A percentile compares a stretch with the other conserved stretches of the same genome.
Conservation (phyloP, 2,888 invertebrate genomes). For the Rapana venosa region DNA sequence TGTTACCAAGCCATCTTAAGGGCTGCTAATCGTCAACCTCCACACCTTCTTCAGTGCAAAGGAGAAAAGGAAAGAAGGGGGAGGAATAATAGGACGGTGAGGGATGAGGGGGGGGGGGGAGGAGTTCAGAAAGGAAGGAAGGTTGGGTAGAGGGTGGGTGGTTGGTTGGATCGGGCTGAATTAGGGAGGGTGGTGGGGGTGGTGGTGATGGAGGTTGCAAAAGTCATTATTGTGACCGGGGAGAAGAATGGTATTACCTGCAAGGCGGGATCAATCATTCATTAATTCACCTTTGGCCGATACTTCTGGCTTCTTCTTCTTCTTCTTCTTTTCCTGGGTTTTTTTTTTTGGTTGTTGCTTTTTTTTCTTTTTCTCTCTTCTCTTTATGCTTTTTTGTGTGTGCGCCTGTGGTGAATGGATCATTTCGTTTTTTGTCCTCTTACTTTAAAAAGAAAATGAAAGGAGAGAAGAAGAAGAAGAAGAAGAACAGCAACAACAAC, state of each 20-base stretch:
- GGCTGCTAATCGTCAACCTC: too few relatives aligned
- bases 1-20: too few relatives aligned
- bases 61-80: neutral
- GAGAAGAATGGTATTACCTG: constrained; percentile 42
- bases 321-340: too few relatives aligned
- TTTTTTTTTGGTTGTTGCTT: too few relatives aligned
- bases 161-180: neutral
- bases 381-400: too few relatives aligned
- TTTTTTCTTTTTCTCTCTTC: too few relatives aligned
- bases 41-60: too few relatives aligned
- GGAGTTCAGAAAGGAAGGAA: neutral
- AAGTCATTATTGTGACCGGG: constrained; percentile 19
- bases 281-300: constrained; percentile 41
- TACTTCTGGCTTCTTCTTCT: too few relatives aligned
- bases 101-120: neutral
- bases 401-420: too few relatives aligned
- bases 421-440: neutral
- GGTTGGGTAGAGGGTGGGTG: neutral
- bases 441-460: neutral
- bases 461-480: neutral
- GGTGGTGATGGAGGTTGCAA: neutral
- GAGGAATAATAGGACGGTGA: neutral
- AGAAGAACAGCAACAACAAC: too few relatives aligned
- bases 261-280: constrained; percentile 43
- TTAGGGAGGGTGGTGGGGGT: neutral